A percentile compares a stretch with the other conserved stretches of the same genome.
Evolutionary conservation across 2,113 vertebrate genomes (phyloP).

Genomic region (Agelaius phoeniceus): DNA sequence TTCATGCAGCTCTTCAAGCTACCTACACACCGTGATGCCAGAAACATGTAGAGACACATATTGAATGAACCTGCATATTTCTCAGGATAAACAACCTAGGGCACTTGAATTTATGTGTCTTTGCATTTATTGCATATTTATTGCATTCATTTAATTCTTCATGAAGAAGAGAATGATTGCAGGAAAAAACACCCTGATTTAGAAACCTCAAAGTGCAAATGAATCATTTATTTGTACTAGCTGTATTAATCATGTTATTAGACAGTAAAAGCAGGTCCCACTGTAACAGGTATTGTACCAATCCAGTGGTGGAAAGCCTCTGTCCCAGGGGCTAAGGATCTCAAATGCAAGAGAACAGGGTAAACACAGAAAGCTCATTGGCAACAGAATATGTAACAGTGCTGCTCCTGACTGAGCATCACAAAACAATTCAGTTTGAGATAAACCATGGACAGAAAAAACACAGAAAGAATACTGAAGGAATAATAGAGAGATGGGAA

Average conservation of each 20-base stretch:
- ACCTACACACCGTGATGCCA: background rate
- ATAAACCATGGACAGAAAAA: background rate
- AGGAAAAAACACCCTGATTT: background rate
- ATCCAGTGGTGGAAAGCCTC: background rate
- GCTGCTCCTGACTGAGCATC: background rate
- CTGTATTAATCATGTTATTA: background rate
- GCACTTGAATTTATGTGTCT: background rate
- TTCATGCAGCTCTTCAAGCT: background rate
- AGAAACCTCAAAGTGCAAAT: background rate
- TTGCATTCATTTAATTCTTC: background rate
- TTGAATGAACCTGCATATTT: background rate
- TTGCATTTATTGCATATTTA: background rate
- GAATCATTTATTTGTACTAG: background rate
- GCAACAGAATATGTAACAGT: background rate
- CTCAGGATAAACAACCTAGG: background rate
- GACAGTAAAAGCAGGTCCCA: background rate
- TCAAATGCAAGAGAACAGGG: background rate
- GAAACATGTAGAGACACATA: background rate
- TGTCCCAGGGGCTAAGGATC: background rate
- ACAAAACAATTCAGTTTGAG: background rate
- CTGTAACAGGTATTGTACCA: background rate
- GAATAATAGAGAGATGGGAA: background rate
- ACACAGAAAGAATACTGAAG: background rate
- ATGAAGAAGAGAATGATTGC: background rate
- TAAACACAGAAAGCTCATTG: background rate